Percentiles rank a stretch among this genome's conserved stretches.
Conservation (phyloP, 2,113 vertebrate genomes). For the Furnarius figulus region DNA sequence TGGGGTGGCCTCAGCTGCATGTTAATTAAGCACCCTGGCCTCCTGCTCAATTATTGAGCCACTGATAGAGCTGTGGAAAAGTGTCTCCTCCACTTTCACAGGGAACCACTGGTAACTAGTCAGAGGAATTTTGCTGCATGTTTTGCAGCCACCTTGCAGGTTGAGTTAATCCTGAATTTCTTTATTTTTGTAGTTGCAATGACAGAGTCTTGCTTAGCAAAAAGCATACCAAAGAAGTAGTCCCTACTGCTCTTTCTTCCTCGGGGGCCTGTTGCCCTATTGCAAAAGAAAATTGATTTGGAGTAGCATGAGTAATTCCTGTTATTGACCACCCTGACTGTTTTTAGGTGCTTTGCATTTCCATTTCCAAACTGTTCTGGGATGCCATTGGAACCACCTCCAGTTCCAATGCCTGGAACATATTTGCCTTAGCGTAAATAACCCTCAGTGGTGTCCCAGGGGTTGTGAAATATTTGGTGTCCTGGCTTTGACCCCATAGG, state of each 20-base stretch:
- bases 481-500: background rate
- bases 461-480: conserved; percentile 37
- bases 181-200: background rate
- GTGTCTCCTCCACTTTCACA: background rate
- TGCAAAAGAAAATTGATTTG: background rate
- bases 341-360: background rate
- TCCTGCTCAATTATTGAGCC: background rate
- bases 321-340: background rate
- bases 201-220: background rate
- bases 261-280: background rate
- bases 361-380: background rate
- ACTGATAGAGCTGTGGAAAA: background rate
- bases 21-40: background rate
- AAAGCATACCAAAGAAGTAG: background rate
- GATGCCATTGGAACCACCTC: background rate
- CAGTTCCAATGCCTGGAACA: background rate
- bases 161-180: background rate
- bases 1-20: background rate
- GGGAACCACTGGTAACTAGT: accelerated
- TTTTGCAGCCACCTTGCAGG: background rate
- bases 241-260: background rate
- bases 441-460: background rate
- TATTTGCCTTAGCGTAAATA: background rate
- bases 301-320: background rate
- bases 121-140: background rate